Evolutionary conservation across 2,797 vertebrate genomes (phyloP).

Genomic region (Todus mexicanus): DNA sequence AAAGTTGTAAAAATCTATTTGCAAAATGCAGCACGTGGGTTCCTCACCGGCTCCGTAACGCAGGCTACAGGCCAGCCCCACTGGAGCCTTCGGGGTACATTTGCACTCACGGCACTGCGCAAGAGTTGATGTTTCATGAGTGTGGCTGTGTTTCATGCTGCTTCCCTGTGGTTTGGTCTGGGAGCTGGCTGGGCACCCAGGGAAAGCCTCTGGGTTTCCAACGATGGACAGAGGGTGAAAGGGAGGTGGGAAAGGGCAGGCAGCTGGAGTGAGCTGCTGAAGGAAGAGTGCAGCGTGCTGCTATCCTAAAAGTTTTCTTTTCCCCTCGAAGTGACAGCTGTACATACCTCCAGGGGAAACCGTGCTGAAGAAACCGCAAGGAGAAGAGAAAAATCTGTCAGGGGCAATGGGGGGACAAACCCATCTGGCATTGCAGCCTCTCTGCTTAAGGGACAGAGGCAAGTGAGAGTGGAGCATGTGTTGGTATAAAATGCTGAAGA

Average conservation of each 20-base stretch:
- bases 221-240: neutral
- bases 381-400: neutral
- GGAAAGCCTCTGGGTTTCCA: neutral
- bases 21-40: neutral
- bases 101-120: neutral
- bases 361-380: neutral
- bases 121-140: neutral
- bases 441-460: neutral
- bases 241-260: neutral
- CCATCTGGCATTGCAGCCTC: neutral
- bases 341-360: neutral
- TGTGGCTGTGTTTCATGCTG: neutral
- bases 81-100: fast-evolving
- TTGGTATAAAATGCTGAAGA: neutral
- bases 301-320: neutral
- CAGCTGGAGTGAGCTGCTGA: neutral
- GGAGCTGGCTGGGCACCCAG: neutral
- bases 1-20: neutral
- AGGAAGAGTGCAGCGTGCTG: fast-evolving
- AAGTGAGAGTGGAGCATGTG: neutral
- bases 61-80: neutral
- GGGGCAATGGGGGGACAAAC: neutral
- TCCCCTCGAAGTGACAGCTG: neutral
- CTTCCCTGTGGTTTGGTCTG: neutral
- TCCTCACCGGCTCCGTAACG: neutral